Conservation (phyloP, 1,140 invertebrate species). For the Ptiloglossa arizonensis region DNA sequence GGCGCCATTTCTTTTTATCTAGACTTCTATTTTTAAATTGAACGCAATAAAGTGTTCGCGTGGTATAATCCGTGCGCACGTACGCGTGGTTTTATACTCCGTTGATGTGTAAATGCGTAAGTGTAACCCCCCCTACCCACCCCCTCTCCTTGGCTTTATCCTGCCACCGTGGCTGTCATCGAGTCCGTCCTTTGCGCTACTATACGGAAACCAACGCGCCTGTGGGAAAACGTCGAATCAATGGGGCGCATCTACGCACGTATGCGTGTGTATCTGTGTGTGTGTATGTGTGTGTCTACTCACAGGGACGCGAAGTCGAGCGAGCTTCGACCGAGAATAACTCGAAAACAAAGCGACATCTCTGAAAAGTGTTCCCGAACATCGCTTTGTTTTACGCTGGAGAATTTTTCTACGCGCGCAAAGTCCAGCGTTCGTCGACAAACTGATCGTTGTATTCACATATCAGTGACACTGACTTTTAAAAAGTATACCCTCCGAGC, state of each 20-base stretch:
- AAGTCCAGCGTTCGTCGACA: too few species aligned
- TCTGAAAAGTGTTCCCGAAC: neutral
- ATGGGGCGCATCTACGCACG: too few species aligned
- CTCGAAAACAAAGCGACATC: neutral
- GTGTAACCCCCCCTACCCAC: neutral
- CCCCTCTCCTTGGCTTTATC: neutral
- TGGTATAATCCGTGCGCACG: conserved; percentile 10
- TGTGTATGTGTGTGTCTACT: conserved; percentile 4
- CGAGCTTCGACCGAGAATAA: neutral
- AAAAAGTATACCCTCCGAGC: too few species aligned
- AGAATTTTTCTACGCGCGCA: too few species aligned
- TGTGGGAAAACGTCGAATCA: conserved; percentile 42
- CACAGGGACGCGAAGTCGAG: neutral
- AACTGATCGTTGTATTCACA: too few species aligned
- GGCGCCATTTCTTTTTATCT: conserved; percentile 22
- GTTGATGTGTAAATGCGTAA: neutral
- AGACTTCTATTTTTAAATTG: conserved; percentile 48
- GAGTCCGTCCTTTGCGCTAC: conserved; percentile 22
- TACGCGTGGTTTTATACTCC: neutral
- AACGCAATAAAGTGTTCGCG: conserved; percentile 40
- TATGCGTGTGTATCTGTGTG: too few species aligned
- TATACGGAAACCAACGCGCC: conserved; percentile 13
- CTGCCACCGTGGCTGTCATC: neutral
- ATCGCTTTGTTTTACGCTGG: neutral
- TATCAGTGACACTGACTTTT: too few species aligned